Percentiles rank a stretch among this genome's conserved stretches.
These are phyloP conservation scores for Leptodactylus fuscus DNA, from an alignment of 2,113 vertebrate species.

Conservation along the genomic window DNA sequence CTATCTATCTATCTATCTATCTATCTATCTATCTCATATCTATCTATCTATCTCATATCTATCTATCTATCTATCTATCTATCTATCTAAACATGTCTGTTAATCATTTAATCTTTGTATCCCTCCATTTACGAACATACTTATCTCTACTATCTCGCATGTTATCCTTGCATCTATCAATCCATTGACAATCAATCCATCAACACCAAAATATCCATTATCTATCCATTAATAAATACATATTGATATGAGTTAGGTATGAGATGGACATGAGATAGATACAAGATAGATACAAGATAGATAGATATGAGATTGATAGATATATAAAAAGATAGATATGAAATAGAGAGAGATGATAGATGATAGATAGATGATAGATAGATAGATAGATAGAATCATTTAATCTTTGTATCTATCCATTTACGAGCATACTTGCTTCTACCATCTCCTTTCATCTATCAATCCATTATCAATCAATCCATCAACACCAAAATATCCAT, in stretches of 20 bases:
- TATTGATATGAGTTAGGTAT: no score
- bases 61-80: slow-evolving; percentile 2
- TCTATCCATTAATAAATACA: neutral
- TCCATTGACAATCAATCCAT: neutral
- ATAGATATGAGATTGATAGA: no score
- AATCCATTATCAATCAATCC: neutral
- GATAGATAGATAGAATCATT: no score
- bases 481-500: neutral
- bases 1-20: neutral
- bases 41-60: neutral
- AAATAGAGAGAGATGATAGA: no score
- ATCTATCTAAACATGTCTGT: neutral
- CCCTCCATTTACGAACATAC: neutral
- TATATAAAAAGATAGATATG: no score
- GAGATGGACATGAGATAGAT: no score
- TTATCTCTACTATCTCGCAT: neutral
- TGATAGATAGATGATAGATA: no score
- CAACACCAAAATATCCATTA: no score
- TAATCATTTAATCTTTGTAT: no score
- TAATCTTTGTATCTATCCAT: no score
- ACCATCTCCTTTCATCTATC: neutral
- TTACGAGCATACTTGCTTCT: neutral
- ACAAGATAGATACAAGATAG: no score
- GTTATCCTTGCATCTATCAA: neutral
- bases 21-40: neutral